phyloP scores from a whole-genome alignment of 2,113 vertebrate genomes.

The Salvator merianae region DNA sequence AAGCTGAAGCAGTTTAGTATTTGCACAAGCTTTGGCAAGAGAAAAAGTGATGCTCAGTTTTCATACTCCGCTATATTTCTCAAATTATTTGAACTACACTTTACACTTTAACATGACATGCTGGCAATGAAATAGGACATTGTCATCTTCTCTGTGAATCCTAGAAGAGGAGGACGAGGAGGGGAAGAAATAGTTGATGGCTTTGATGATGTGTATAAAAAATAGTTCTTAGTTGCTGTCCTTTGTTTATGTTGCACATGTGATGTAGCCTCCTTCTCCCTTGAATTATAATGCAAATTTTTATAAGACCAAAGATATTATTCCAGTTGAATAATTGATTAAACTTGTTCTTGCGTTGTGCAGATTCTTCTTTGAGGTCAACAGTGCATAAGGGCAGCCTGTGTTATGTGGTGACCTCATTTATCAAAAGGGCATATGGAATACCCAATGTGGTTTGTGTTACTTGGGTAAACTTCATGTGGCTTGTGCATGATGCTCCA shows the following conservation, averaged over 20 bases:
- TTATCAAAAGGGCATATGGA: too few species aligned
- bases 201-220: neutral
- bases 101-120: neutral
- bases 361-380: too few species aligned
- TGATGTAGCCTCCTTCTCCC: neutral
- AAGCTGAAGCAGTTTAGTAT: neutral
- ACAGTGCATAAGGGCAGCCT: too few species aligned
- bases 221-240: neutral
- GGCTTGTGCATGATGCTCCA: too few species aligned
- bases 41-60: neutral
- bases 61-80: neutral
- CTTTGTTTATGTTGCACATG: neutral
- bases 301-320: too few species aligned
- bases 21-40: neutral
- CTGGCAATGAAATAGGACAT: neutral
- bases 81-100: constrained; percentile 1
- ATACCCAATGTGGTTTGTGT: too few species aligned
- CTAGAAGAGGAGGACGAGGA: neutral
- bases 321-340: too few species aligned
- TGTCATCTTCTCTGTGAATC: neutral
- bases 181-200: neutral
- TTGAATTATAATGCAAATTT: too few species aligned
- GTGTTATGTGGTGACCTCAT: too few species aligned
- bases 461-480: too few species aligned
- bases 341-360: too few species aligned